phyloP scores from a whole-genome alignment of 2,797 vertebrate genomes.

The Hemibagrus guttatus region DNA sequence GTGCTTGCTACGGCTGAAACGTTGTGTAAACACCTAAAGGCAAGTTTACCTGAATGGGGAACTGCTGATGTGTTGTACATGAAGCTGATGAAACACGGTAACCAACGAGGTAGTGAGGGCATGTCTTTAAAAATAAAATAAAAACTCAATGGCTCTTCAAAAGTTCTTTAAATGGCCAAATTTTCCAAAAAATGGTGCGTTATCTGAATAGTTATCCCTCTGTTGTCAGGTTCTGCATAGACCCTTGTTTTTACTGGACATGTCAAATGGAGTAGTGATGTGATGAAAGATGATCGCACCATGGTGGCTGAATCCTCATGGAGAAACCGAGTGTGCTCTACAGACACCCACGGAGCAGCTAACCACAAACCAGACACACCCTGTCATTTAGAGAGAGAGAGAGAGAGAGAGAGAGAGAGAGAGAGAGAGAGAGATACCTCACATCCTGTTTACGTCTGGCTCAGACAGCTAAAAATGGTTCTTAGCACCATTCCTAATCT shows the following conservation, averaged over 20 bases:
- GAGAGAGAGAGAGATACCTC: background rate
- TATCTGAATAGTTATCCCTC: background rate
- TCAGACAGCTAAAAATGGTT: conserved; percentile 13
- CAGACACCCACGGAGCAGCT: conserved; percentile 1
- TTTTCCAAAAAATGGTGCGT: background rate
- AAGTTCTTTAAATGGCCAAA: background rate
- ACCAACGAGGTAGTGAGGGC: background rate
- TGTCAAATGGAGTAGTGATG: background rate
- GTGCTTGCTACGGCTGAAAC: background rate
- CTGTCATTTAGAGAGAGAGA: background rate
- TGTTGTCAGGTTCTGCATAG: background rate
- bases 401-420: background rate
- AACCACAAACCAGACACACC: conserved; percentile 18
- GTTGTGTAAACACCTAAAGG: background rate
- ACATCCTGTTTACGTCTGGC: conserved; percentile 29
- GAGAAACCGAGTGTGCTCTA: conserved; percentile 13
- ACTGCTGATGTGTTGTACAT: background rate
- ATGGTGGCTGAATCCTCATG: background rate
- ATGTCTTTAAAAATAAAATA: background rate
- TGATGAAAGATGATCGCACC: background rate
- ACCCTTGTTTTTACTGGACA: background rate
- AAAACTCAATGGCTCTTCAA: background rate
- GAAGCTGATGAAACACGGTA: background rate
- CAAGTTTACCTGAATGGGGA: background rate
- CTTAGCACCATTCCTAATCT: background rate